Percentiles rank a stretch among this genome's conserved stretches.
Conservation (phyloP, 1,140 invertebrate species). For the Platyscapa corneri region DNA sequence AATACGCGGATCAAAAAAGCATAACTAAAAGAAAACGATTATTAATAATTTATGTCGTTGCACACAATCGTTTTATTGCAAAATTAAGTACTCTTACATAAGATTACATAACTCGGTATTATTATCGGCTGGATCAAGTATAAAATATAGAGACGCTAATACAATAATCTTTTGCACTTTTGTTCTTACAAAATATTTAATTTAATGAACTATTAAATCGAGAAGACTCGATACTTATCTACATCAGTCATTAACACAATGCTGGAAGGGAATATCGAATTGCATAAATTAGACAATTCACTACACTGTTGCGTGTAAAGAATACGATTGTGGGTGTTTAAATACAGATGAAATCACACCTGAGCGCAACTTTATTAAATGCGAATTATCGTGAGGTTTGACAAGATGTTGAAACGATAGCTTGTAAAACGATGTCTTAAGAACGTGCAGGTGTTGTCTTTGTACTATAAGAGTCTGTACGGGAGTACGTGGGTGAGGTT, state of each 20-base stretch:
- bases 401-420: conserved; percentile 50
- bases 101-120: not conserved
- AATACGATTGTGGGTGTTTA: conserved; percentile 35
- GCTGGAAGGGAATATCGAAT: not conserved
- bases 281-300: conserved; percentile 13
- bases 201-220: not conserved
- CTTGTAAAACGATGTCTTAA: conserved; percentile 37
- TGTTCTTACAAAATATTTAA: not conserved
- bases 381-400: conserved; percentile 43
- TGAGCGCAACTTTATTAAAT: conserved; percentile 38
- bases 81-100: not conserved
- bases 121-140: not conserved
- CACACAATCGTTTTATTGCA: not conserved
- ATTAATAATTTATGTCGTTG: not conserved
- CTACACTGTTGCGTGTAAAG: not conserved
- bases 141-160: not conserved
- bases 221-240: not conserved
- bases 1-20: not conserved
- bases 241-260: not conserved
- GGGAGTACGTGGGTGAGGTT: conserved; percentile 19
- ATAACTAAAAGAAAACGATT: not conserved
- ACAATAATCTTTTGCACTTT: not conserved
- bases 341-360: conserved; percentile 39
- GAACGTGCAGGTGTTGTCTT: conserved; percentile 37
- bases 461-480: not conserved